Base-by-base conservation (phyloP, 2,888 invertebrate genomes). In the Tribolium freemani region DNA sequence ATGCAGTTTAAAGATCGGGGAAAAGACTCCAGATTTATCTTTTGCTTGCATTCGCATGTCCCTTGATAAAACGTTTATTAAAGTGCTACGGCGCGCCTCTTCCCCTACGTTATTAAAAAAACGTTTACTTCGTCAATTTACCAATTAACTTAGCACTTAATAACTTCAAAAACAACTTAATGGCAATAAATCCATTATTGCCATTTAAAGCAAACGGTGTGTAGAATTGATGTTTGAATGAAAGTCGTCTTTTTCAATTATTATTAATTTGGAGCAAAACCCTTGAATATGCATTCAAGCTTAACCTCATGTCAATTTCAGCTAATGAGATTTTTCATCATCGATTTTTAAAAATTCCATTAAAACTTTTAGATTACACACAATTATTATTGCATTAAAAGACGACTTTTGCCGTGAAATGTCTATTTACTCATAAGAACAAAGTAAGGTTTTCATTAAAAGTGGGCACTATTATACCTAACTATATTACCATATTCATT, bases 331-430 rank as follows among this genome's bases (percentile, higher is more conserved):
- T 57, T 60, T 54, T 60, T 46, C 45, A 9, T 21, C 46, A 60
- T 60, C 46, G 60, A 60, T 60, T 60, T 48, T 48, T 48, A 26
- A 26, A 60, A 60, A 60, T 46, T 46, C 48, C 48, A 60, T 60
- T 60, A 60, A 60, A 60, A 60, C 48, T 60, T 54, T 60, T 60
- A 60, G 60, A 60, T 60, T 48, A 60, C 9, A 60, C 48, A 48
- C 30, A 26, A 60, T 60, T 21, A 26, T 60, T 60, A 21, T 60
- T 48, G 11, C 60, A 26, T 48, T 46, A 48, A n/a, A 20, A 13
- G 2, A 30, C 20, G 46, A 60, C 48, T n/a, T 16, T 30, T 13
- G 11, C 9, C n/a, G 16, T 44, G 44, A 58, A 45, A 45, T 31
- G 20, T 11, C 38, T 38, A 56, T 56, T 38, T 56, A 16, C 13